Base-by-base conservation (phyloP, 2,888 invertebrate species). In the Polyommatus icarus region DNA sequence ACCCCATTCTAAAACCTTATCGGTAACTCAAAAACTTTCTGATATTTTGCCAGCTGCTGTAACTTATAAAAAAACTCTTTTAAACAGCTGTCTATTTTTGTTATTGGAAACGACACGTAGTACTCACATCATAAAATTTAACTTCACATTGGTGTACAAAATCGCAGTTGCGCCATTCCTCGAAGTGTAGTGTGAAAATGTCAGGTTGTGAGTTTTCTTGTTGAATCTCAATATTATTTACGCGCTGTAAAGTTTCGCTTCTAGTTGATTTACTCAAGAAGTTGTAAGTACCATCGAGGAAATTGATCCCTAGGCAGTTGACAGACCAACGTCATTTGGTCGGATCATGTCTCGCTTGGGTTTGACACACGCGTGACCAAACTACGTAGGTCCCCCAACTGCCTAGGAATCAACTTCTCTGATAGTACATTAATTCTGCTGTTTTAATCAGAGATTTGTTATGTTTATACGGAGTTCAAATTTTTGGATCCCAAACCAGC, bases 181-280 rank as follows among this genome's bases (percentile, higher is more conserved):
- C 20, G 61, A 61, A 61, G 10, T 24, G 61, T 61, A 20, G 24
- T 61, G 61, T 61, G 61, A 61, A 61, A 61, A 57, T n/a, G 57
- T 59, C 7, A 8, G 20, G 24, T 61, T 24, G 61, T 61, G 12
- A 24, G 10, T 61, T 61, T 61, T 61, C 61, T 12, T 24, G 61
- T 59, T 8, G 59, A 61, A 12, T 61, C 20, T 61, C 61, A 61
- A 61, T 61, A 61, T 61, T 61, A 61, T 61, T 61, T 61, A 59
- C 59, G 24, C 10, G 61, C 20, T 61, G 57, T 59, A 20, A 59
- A 54, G 57, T 59, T 59, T 59, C 20, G 59, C 59, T 59, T 24
- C 12, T 61, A 24, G 24, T 10, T 20, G 61, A 24, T 24, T 10
- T 46, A 10, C 10, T 12, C 0, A 10, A 10, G 46, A 46, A 46